Evolutionary conservation across 2,888 invertebrate genomes (phyloP).

Genomic region (Ommatoiulus sabulosus): DNA sequence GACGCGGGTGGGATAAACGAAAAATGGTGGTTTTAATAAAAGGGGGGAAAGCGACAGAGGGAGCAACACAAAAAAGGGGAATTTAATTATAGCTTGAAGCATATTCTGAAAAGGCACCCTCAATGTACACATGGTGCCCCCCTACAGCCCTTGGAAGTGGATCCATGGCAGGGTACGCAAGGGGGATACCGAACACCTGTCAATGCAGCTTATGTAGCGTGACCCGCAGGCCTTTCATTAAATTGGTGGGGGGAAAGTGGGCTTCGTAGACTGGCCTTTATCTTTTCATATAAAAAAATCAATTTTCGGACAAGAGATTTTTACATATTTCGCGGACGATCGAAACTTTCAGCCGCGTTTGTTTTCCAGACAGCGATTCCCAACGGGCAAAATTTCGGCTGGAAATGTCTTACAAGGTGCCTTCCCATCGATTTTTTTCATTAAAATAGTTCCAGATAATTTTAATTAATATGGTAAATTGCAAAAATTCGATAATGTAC

Average conservation of each 20-base stretch:
- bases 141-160: constrained; percentile 9
- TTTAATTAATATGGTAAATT: not conserved
- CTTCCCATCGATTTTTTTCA: not conserved
- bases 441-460: not conserved
- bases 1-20: not conserved
- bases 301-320: constrained; percentile 46
- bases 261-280: not conserved
- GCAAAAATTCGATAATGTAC: not conserved
- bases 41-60: not conserved
- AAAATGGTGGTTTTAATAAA: not conserved
- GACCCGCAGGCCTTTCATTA: constrained; percentile 5
- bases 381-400: not conserved
- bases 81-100: constrained; percentile 25
- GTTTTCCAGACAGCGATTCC: not conserved
- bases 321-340: constrained; percentile 4
- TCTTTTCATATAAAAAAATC: constrained; percentile 44
- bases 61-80: not conserved
- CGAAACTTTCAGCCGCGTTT: not conserved
- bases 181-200: constrained; percentile 35
- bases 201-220: constrained; percentile 41
- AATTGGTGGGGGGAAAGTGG: not conserved
- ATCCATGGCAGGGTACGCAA: not conserved
- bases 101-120: constrained; percentile 42
- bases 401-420: not conserved
- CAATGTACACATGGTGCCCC: constrained; percentile 25